A percentile compares a stretch with the other conserved stretches of the same genome.
Evolutionary conservation across 2,888 invertebrate species (phyloP).

Genomic region (Callosobruchus maculatus): DNA sequence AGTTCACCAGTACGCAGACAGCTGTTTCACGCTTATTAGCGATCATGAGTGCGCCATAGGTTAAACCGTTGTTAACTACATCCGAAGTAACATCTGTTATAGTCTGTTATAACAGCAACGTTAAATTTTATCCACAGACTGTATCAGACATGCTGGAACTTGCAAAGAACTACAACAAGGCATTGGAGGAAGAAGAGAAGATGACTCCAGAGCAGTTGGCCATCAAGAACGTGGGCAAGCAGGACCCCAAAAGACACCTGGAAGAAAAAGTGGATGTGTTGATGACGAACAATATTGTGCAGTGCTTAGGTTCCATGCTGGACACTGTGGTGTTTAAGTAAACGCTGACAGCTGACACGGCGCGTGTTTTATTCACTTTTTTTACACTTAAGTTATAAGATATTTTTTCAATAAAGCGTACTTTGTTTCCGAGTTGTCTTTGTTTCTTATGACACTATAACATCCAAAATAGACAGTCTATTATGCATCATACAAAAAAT

Average conservation of each 20-base stretch:
- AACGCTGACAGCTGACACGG: conserved; percentile 22
- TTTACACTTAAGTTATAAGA: conserved; percentile 5
- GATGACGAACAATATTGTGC: conserved; percentile 97
- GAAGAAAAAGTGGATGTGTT: conserved; percentile 97
- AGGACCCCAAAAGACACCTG: conserved; percentile 98
- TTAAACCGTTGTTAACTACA: no score
- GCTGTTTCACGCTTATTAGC: no score
- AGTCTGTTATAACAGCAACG: no score
- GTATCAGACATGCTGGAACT: conserved; percentile 95
- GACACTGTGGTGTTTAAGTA: conserved; percentile 88
- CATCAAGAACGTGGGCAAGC: conserved; percentile 98
- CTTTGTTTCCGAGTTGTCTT: not conserved
- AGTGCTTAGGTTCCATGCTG: conserved; percentile 95
- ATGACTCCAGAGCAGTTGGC: conserved; percentile 99
- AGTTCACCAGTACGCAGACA: no score
- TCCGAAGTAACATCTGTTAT: no score
- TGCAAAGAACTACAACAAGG: conserved; percentile 88
- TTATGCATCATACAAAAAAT: no score
- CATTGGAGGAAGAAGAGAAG: conserved; percentile 97
- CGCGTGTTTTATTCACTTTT: conserved; percentile 3
- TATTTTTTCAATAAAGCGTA: conserved; percentile 9
- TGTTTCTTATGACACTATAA: no score
- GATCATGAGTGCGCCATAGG: no score
- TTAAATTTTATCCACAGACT: conserved; percentile 48
- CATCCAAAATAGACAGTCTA: no score